Evolutionary conservation across 2,113 vertebrate species (phyloP).

Genomic region (Echinops telfairi): DNA sequence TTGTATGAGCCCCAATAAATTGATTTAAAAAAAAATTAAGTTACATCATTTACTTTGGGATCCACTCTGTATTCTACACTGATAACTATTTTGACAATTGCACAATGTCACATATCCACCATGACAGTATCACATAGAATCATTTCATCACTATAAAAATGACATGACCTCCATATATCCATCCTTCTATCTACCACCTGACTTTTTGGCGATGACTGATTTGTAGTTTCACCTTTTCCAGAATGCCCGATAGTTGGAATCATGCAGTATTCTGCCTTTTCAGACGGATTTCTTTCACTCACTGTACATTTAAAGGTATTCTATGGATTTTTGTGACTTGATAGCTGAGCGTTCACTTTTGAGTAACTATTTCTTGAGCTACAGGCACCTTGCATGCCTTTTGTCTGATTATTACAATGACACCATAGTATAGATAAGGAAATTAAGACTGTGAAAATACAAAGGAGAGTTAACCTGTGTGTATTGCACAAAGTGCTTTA

Average conservation of each 20-base stretch:
- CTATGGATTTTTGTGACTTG: background rate
- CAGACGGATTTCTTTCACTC: background rate
- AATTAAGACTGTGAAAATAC: background rate
- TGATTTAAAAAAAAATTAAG: too few relatives aligned
- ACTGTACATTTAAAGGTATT: background rate
- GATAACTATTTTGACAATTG: too few relatives aligned
- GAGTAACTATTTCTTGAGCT: background rate
- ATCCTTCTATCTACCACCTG: background rate
- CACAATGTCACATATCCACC: too few relatives aligned
- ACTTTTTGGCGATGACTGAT: background rate
- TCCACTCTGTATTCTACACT: too few relatives aligned
- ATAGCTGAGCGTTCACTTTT: background rate
- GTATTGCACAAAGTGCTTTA: background rate
- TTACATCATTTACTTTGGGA: too few relatives aligned
- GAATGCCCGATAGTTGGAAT: background rate
- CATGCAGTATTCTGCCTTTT: background rate
- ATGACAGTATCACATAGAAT: background rate
- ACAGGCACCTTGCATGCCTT: background rate
- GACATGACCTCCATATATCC: background rate
- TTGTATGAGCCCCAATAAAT: too few relatives aligned
- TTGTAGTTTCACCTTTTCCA: background rate
- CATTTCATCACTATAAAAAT: background rate
- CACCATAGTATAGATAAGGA: background rate
- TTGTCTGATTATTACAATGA: slow-evolving; percentile 4
- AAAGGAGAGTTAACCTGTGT: background rate